Base-by-base conservation (phyloP, 2,888 invertebrate genomes). In the Scaeva pyrastri region DNA sequence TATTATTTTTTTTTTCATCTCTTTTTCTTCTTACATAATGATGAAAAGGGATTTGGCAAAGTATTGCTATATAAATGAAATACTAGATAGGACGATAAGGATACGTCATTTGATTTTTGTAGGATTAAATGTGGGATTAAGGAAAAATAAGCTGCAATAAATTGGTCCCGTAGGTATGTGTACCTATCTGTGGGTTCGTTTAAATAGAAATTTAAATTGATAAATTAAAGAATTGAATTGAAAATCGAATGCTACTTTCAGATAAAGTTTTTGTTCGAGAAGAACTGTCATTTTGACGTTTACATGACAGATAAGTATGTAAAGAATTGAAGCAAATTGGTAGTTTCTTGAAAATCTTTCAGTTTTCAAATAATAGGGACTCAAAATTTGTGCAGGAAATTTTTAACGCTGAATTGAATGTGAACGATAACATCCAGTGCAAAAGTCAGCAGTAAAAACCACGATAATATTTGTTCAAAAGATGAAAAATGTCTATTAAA, bases 31-130 rank as follows among this genome's bases (percentile, higher is more conserved):
- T 31, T 8, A 64, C 31, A 36, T 48, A 31, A 31, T 48, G 48
- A 66, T 21, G 48, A 36, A 43, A 31, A 66, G 12, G 48, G 19
- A 66, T 66, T 66, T 48, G 31, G 66, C 11, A 48, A 66, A 48
- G 36, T 12, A 48, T 31, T 50, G 8, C 12, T 31, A 48, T 66
- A 66, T 31, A 31, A 48, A 66, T 66, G 45, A 66, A 48, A 31
- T 21, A 31, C 64, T 43, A 14, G 23, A n/a, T 23, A 21, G 60
- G 60, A 62, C 21, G 60, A 43, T 43, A 43, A 62, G 14, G 55
- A 41, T 43, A 62, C n/a, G 41, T 43, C 21, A 62, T 43, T 43
- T 43, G 19, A 41, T 41, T 23, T 26, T 62, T 62, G n/a, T 10
- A 10, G 21, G 39, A 19, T 58, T 7, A 19, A 19, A 21, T 10